Conservation (phyloP, 2,888 invertebrate species). For the Folsomia manolachei region DNA sequence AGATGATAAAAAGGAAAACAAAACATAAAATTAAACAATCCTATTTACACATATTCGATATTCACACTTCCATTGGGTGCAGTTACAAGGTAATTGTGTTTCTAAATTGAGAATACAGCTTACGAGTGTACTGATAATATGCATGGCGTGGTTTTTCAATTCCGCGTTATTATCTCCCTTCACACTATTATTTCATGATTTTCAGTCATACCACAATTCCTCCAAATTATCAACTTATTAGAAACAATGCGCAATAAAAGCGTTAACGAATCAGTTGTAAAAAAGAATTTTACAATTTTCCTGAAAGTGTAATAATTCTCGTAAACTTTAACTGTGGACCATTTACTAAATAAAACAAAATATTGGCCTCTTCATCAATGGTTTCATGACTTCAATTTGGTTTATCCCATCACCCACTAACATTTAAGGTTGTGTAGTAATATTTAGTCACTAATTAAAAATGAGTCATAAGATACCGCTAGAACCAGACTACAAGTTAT, state of each 20-base stretch:
- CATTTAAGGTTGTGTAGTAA: not conserved
- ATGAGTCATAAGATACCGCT: not conserved
- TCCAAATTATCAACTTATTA: not conserved
- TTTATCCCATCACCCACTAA: not conserved
- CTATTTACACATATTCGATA: too few species aligned
- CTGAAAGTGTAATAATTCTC: not conserved
- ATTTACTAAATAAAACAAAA: too few species aligned
- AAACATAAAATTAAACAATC: too few species aligned
- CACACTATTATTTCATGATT: too few species aligned
- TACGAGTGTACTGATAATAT: not conserved
- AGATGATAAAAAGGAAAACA: not conserved
- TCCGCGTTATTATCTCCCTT: not conserved
- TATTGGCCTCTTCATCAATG: too few species aligned
- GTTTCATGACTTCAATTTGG: not conserved
- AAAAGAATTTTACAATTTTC: too few species aligned
- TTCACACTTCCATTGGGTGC: not conserved
- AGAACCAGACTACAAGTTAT: not conserved
- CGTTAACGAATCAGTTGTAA: not conserved
- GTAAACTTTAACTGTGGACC: not conserved
- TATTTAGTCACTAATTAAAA: not conserved
- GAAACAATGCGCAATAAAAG: not conserved
- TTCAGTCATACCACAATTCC: too few species aligned
- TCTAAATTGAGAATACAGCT: not conserved
- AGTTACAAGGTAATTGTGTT: not conserved
- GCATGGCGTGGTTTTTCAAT: not conserved